Percentiles rank a stretch among this genome's conserved stretches.
phyloP scores from a whole-genome alignment of 2,888 invertebrate genomes.

The Notocelia uddmanniana region DNA sequence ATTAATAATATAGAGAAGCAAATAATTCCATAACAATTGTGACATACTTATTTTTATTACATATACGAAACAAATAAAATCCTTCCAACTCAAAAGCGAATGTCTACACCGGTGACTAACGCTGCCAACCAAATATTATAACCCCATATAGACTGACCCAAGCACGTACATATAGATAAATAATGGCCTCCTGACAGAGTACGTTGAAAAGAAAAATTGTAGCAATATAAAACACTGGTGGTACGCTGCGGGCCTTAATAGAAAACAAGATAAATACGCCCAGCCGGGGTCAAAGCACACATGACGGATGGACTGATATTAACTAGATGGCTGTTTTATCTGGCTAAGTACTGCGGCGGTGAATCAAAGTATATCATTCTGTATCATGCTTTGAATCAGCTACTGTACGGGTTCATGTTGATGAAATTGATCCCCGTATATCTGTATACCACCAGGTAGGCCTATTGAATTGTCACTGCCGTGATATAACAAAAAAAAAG shows the following conservation, averaged over 20 bases:
- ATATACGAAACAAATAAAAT: no score
- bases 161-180: conserved; percentile 33
- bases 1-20: no score
- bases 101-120: conserved; percentile 5
- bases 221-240: conserved; percentile 54
- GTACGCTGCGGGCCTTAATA: conserved; percentile 53
- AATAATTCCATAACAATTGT: no score
- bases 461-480: no score
- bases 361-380: conserved; percentile 30
- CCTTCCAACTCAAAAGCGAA: not conserved
- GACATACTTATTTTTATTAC: no score
- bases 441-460: no score
- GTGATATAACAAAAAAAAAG: no score
- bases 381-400: conserved; percentile 22
- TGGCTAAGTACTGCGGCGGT: conserved; percentile 35
- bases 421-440: not conserved
- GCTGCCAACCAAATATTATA: conserved; percentile 14
- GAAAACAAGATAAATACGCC: conserved; percentile 54
- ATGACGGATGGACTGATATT: conserved; percentile 47
- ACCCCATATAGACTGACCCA: conserved; percentile 25
- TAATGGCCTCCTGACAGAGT: conserved; percentile 40
- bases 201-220: conserved; percentile 54
- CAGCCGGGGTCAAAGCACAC: conserved; percentile 49
- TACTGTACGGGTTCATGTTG: not conserved
- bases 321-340: conserved; percentile 46